phyloP scores from a whole-genome alignment of 2,888 invertebrate genomes.

The Neoaliturus tenellus region DNA sequence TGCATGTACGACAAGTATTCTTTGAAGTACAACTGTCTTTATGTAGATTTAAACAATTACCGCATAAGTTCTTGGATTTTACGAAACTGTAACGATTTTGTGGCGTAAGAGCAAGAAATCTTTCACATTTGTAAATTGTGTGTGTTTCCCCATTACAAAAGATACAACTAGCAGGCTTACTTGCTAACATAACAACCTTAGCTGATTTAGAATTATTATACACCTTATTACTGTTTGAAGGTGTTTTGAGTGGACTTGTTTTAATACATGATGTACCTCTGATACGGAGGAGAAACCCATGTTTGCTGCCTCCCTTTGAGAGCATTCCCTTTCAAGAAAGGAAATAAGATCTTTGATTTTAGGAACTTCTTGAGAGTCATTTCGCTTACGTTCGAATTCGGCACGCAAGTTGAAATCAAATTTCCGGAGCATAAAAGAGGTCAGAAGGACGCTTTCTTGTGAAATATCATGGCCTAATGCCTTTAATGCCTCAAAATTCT shows the following conservation, averaged over 20 bases:
- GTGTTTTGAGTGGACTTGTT: not conserved
- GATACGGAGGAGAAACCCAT: not conserved
- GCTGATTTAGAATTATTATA: not conserved
- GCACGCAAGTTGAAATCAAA: not conserved
- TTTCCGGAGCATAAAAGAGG: not conserved
- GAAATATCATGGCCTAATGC: not conserved
- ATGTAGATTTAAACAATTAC: not conserved
- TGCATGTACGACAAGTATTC: not conserved
- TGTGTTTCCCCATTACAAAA: conserved; percentile 12
- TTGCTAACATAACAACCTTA: not conserved
- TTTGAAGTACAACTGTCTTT: not conserved
- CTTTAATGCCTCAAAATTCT: not conserved
- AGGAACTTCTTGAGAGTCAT: not conserved
- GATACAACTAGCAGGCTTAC: not conserved
- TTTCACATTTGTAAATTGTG: not conserved
- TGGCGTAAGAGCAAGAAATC: not conserved
- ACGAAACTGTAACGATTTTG: not conserved
- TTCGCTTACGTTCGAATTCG: not conserved
- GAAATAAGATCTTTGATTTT: not conserved
- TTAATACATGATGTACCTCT: not conserved
- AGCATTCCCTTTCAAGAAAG: not conserved
- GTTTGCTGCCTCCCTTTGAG: not conserved
- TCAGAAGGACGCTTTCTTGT: not conserved
- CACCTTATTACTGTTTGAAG: not conserved
- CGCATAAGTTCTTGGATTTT: not conserved